Evolutionary conservation across 2,113 vertebrate species (phyloP).

Genomic region (Dinomys branickii): DNA sequence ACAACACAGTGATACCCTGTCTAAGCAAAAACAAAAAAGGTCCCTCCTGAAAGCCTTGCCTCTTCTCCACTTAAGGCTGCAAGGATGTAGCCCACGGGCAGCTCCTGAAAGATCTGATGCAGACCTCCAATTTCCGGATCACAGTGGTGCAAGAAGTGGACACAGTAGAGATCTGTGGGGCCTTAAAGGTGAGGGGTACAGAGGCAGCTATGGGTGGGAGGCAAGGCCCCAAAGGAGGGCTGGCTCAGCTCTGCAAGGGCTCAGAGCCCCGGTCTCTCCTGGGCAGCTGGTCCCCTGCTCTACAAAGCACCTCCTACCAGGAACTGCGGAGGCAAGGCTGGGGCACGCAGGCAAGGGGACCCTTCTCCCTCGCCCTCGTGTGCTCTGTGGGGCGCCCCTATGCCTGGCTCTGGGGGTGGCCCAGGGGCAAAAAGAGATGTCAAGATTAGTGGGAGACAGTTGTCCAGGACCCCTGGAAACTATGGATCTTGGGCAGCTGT

Average conservation of each 20-base stretch:
- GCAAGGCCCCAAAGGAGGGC: neutral
- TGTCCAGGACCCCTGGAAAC: neutral
- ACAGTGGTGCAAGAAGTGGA: conserved; percentile 95
- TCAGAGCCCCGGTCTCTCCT: neutral
- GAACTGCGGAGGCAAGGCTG: neutral
- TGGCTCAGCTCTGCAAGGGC: neutral
- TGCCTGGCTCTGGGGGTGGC: neutral
- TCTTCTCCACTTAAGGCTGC: conserved; percentile 87
- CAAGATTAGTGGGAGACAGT: neutral
- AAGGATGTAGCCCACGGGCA: conserved; percentile 89
- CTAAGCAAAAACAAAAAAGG: neutral
- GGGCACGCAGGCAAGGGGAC: neutral
- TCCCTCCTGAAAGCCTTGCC: neutral
- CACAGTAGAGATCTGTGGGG: conserved; percentile 98
- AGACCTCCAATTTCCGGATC: conserved; percentile 95
- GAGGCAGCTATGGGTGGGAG: neutral
- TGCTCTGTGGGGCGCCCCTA: neutral
- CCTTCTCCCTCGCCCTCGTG: neutral
- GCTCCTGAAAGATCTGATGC: conserved; percentile 95
- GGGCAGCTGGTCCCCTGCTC: neutral
- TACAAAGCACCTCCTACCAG: neutral
- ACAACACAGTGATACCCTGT: neutral
- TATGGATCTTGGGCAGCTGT: neutral
- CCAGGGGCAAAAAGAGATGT: neutral
- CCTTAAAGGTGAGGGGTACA: conserved; percentile 91